phyloP scores from a whole-genome alignment of 2,113 vertebrate species.

The Bucco capensis region DNA sequence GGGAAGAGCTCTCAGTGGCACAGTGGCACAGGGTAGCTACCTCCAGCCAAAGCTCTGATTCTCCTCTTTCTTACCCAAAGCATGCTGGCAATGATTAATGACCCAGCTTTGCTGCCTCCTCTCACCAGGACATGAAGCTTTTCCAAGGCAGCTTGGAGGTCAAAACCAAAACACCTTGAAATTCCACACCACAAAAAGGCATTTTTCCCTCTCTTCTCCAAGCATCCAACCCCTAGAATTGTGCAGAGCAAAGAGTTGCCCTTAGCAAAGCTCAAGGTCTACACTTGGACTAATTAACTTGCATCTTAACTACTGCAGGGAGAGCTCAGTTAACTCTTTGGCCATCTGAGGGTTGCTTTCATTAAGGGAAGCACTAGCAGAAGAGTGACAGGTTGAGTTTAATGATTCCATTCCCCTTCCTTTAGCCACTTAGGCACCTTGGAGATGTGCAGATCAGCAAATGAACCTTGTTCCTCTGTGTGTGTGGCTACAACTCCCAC shows the following conservation, averaged over 20 bases:
- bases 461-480: background rate
- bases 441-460: background rate
- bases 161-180: background rate
- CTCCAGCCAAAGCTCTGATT: background rate
- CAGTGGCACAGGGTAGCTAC: background rate
- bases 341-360: background rate
- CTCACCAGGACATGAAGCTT: background rate
- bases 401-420: background rate
- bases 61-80: no score
- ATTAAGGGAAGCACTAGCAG: background rate
- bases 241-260: background rate
- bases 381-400: slow-evolving; percentile 16
- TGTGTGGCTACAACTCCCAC: background rate
- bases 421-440: background rate
- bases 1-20: no score
- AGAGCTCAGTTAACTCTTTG: background rate
- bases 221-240: background rate
- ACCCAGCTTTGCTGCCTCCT: background rate
- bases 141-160: background rate
- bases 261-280: background rate
- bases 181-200: background rate
- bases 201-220: background rate
- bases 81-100: background rate
- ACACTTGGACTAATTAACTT: background rate
- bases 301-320: background rate